Evolutionary conservation across 2,888 invertebrate species (phyloP).

Genomic region (Monopis laevigella): DNA sequence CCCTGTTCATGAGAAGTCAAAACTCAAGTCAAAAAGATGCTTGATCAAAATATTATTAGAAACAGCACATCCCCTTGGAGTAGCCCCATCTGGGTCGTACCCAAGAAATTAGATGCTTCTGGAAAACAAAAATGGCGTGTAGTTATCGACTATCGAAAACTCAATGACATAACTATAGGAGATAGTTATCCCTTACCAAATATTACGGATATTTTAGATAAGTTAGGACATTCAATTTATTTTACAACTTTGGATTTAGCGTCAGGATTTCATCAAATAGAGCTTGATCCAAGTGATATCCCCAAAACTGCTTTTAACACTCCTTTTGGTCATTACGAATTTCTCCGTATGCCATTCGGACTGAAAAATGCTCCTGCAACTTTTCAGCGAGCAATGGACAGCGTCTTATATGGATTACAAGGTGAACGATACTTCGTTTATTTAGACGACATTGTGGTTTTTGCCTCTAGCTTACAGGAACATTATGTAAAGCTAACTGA

Average conservation of each 20-base stretch:
- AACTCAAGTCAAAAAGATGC: neutral
- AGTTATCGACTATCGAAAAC: conserved; percentile 21
- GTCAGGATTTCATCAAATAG: neutral
- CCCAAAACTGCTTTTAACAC: neutral
- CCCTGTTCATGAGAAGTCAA: conserved; percentile 19
- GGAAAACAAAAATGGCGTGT: conserved; percentile 23
- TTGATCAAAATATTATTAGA: conserved; percentile 13
- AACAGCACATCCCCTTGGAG: conserved; percentile 18
- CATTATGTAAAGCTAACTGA: conserved; percentile 11
- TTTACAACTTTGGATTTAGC: too few species aligned
- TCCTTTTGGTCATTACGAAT: neutral
- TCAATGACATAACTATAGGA: conserved; percentile 20
- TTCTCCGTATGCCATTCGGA: neutral
- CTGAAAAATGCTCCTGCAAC: neutral
- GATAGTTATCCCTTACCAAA: conserved; percentile 21
- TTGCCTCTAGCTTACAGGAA: neutral
- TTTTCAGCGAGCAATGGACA: neutral
- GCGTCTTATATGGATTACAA: neutral
- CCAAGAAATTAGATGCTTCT: conserved; percentile 22
- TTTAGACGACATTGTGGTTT: neutral
- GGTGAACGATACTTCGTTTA: neutral
- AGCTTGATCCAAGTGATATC: neutral
- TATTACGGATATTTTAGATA: too few species aligned
- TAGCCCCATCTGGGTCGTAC: conserved; percentile 22
- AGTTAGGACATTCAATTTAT: too few species aligned